A percentile compares a stretch with the other conserved stretches of the same genome.
Conservation (phyloP, 2,888 invertebrate species). For the Margaritifera margaritifera region DNA sequence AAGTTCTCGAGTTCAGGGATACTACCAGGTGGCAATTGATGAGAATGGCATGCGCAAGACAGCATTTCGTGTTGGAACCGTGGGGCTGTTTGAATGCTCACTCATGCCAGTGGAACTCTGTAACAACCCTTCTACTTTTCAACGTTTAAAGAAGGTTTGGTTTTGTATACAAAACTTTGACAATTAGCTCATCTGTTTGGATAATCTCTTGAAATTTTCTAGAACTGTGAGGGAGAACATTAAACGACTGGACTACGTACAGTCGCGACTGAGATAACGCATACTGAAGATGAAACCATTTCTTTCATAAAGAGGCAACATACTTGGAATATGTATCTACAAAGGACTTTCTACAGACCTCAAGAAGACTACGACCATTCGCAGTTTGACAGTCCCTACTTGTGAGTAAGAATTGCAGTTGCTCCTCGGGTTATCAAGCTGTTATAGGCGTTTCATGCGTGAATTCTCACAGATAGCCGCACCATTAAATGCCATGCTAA, state of each 20-base stretch:
- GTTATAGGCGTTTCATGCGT: conserved; percentile 25
- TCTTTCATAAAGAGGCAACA: background rate
- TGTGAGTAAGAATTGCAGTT: conserved; percentile 18
- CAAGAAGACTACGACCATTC: conserved; percentile 1
- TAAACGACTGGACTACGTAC: background rate
- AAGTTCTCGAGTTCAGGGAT: conserved; percentile 3
- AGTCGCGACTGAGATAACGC: background rate
- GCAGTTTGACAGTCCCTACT: conserved; percentile 1
- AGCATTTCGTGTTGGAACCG: conserved; percentile 15
- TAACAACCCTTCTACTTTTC: conserved; percentile 37
- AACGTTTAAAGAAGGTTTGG: conserved; percentile 36
- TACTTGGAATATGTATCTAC: conserved; percentile 1
- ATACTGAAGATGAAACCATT: background rate
- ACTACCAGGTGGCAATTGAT: conserved; percentile 6
- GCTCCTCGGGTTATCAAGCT: conserved; percentile 25
- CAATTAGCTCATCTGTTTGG: conserved; percentile 29
- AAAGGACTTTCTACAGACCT: conserved; percentile 2
- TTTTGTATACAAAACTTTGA: conserved; percentile 35
- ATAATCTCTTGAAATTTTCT: conserved; percentile 37
- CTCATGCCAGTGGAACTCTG: conserved; percentile 33
- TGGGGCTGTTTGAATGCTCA: conserved; percentile 18
- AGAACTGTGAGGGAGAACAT: conserved; percentile 2
- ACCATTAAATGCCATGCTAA: conserved; percentile 16
- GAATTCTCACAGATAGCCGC: conserved; percentile 25
- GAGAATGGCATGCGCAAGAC: conserved; percentile 10